These are phyloP conservation scores for Gnatocerus cornutus DNA, from an alignment of 2,888 invertebrate genomes.

Conservation along the genomic window DNA sequence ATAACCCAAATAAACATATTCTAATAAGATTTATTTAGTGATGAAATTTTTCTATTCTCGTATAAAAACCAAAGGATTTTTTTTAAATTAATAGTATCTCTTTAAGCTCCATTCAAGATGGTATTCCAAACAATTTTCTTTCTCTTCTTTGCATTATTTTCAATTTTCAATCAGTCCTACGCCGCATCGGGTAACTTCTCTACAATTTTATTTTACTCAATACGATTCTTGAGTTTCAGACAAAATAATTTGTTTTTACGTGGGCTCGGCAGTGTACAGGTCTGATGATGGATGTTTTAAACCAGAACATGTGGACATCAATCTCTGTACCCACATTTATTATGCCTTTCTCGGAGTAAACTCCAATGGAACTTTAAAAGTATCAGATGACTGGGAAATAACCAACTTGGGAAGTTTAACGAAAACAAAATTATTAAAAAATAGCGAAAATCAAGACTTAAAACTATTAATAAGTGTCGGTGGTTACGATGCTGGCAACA, in stretches of 20 bases:
- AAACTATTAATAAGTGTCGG: conserved; percentile 78
- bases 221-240: conserved; percentile 16
- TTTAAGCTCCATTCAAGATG: too few relatives aligned
- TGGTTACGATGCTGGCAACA: conserved; percentile 75
- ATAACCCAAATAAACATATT: too few relatives aligned
- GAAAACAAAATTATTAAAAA: conserved; percentile 37
- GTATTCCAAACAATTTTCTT: too few relatives aligned
- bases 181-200: too few relatives aligned
- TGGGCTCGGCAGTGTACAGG: conserved; percentile 59
- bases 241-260: conserved; percentile 59
- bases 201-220: too few relatives aligned
- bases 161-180: too few relatives aligned
- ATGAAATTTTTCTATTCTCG: too few relatives aligned
- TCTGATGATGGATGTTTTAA: conserved; percentile 58
- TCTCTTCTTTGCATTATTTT: too few relatives aligned
- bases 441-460: conserved; percentile 73
- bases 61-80: too few relatives aligned
- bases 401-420: conserved; percentile 46
- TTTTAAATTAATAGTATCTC: too few relatives aligned
- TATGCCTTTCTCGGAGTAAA: conserved; percentile 61
- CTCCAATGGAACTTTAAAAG: conserved; percentile 70
- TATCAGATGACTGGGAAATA: conserved; percentile 71
- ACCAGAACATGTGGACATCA: conserved; percentile 57
- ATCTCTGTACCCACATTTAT: conserved; percentile 61
- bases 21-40: too few relatives aligned